Percentiles rank a stretch among this genome's conserved stretches.
phyloP scores from a whole-genome alignment of 2,797 vertebrate species.

The Mastacembelus armatus region DNA sequence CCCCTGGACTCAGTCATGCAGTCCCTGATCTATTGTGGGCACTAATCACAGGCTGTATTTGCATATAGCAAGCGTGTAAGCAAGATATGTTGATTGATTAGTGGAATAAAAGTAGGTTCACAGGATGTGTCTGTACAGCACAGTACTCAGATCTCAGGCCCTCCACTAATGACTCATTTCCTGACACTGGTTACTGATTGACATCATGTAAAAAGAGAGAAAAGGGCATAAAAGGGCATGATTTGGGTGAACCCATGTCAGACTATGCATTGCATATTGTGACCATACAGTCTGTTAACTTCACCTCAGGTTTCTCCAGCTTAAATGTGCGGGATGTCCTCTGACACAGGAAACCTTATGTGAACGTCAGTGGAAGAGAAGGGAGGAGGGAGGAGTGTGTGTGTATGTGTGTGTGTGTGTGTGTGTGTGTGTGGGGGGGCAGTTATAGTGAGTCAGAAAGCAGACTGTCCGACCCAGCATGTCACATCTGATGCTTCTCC shows the following conservation, averaged over 20 bases:
- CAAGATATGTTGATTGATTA: constrained; percentile 14
- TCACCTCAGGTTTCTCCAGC: constrained; percentile 19
- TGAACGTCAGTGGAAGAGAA: constrained; percentile 52
- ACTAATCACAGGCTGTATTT: constrained; percentile 64
- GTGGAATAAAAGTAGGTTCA: constrained; percentile 23
- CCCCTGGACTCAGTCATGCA: constrained; percentile 62
- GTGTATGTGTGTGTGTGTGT: no score
- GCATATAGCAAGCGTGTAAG: constrained; percentile 56
- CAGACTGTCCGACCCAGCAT: constrained; percentile 27
- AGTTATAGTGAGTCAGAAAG: constrained; percentile 56
- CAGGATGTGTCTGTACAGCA: constrained; percentile 25
- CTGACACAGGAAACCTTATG: constrained; percentile 66
- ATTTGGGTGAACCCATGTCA: constrained; percentile 31
- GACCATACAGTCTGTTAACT: constrained; percentile 23
- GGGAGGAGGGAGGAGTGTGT: constrained; percentile 44
- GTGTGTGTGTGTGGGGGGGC: constrained; percentile 8
- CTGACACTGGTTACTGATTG: constrained; percentile 49
- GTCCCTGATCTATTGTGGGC: constrained; percentile 57
- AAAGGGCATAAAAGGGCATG: constrained; percentile 21
- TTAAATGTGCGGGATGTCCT: constrained; percentile 66
- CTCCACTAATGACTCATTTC: constrained; percentile 70
- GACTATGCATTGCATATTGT: constrained; percentile 36
- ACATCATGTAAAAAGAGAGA: constrained; percentile 32
- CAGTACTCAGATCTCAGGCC: constrained; percentile 35
- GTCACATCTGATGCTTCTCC: constrained; percentile 55